phyloP scores from a whole-genome alignment of 2,888 invertebrate species.

The Therioaphis trifolii region DNA sequence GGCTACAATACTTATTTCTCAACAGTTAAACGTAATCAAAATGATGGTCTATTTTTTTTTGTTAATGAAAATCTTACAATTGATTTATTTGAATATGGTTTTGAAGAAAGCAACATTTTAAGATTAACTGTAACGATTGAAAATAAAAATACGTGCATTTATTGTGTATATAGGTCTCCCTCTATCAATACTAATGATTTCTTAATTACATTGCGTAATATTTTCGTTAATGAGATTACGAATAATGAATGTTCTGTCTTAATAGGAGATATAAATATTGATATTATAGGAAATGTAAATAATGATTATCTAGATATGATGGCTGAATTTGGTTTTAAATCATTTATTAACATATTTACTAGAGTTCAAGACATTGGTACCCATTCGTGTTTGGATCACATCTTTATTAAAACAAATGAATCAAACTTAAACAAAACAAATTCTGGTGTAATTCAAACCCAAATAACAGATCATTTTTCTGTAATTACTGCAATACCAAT shows the following conservation, averaged over 20 bases:
- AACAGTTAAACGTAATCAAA: conserved; percentile 13
- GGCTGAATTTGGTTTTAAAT: background rate
- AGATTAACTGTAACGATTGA: background rate
- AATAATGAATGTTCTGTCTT: conserved; percentile 2
- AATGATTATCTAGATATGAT: conserved; percentile 2
- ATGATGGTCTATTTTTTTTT: conserved; percentile 4
- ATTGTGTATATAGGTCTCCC: background rate
- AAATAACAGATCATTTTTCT: conserved; percentile 5
- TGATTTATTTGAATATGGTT: background rate
- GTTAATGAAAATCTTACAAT: background rate
- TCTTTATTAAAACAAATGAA: background rate
- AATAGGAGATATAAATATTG: background rate
- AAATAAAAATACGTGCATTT: background rate
- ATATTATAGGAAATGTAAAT: no score
- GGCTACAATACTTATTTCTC: background rate
- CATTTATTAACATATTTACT: background rate
- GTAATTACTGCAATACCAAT: background rate
- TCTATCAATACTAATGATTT: conserved; percentile 13
- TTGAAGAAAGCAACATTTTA: no score
- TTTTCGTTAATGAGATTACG: conserved; percentile 3
- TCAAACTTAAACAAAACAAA: background rate
- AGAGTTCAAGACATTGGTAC: background rate
- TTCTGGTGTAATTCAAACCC: background rate
- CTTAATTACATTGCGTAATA: background rate
- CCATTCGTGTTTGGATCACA: background rate